Conservation (phyloP, 2,888 invertebrate species). For the Leptinotarsa rubiginosa region DNA sequence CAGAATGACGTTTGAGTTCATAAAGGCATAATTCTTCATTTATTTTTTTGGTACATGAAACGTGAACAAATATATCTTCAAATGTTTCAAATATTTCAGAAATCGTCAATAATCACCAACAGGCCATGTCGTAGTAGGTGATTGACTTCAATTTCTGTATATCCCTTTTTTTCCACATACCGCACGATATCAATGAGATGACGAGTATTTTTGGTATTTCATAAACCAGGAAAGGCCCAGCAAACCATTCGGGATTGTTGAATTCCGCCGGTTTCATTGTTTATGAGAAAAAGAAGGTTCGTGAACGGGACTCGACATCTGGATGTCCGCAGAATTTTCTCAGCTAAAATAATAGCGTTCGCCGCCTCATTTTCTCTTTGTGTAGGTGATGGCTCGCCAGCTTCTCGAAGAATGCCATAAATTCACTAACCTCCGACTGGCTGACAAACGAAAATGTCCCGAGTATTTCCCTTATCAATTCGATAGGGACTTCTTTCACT, state of each 20-base stretch:
- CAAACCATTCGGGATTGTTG: constrained; percentile 31
- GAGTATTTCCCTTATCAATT: constrained; percentile 49
- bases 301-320: constrained; percentile 55
- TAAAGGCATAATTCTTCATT: too few species aligned
- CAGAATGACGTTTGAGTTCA: too few species aligned
- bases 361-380: constrained; percentile 55
- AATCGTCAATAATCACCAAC: too few species aligned
- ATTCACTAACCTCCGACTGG: constrained; percentile 56
- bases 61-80: too few species aligned
- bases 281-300: constrained; percentile 45
- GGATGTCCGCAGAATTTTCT: constrained; percentile 59
- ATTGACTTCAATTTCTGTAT: too few species aligned
- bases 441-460: constrained; percentile 52
- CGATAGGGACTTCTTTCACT: constrained; percentile 29
- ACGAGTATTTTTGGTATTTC: constrained; percentile 35
- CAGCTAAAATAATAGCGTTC: constrained; percentile 60
- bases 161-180: too few species aligned
- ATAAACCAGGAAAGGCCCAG: constrained; percentile 41
- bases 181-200: constrained; percentile 36
- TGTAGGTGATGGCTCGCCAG: constrained; percentile 57
- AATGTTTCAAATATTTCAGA: too few species aligned
- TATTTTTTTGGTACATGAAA: too few species aligned
- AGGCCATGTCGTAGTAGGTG: too few species aligned
- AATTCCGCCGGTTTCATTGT: constrained; percentile 43
- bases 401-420: constrained; percentile 59